Evolutionary conservation across 2,113 vertebrate species (phyloP).

Genomic region (Labeo catla): DNA sequence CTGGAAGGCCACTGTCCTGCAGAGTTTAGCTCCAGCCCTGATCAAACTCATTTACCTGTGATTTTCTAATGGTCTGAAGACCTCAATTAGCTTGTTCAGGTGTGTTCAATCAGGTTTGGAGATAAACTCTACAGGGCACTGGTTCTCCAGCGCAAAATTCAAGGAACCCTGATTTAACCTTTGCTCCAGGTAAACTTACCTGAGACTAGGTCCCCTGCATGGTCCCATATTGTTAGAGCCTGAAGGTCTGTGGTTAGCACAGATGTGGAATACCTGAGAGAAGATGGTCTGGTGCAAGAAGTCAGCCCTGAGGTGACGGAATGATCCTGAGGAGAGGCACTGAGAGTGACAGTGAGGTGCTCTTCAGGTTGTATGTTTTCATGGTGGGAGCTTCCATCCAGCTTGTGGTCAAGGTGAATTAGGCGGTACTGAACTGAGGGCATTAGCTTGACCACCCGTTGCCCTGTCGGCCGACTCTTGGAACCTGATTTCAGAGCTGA

Average conservation of each 20-base stretch:
- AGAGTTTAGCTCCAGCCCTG: too few species aligned
- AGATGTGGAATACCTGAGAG: constrained; percentile 71
- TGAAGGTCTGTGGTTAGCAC: constrained; percentile 64
- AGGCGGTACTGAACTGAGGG: constrained; percentile 63
- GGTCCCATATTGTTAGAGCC: constrained; percentile 67
- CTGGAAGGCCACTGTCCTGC: too few species aligned
- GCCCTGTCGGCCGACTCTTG: constrained; percentile 61
- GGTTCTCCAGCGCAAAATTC: too few species aligned
- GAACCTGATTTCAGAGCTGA: constrained; percentile 75
- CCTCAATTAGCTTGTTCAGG: too few species aligned
- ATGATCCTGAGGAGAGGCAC: constrained; percentile 59
- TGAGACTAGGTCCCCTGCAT: constrained; percentile 60
- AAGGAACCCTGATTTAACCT: too few species aligned
- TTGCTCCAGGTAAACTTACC: constrained; percentile 61
- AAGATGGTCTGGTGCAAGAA: constrained; percentile 71
- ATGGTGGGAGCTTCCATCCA: constrained; percentile 60
- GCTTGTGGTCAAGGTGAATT: constrained; percentile 51
- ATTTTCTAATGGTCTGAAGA: too few species aligned
- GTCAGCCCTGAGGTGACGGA: constrained; percentile 53
- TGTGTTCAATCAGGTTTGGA: too few species aligned
- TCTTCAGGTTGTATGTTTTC: constrained; percentile 61
- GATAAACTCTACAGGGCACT: too few species aligned
- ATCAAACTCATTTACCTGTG: too few species aligned
- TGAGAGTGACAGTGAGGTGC: constrained; percentile 61
- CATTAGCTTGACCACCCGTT: constrained; percentile 55